A percentile compares a stretch with the other conserved stretches of the same genome.
These are phyloP conservation scores for Kryphioiulus occultus DNA, from an alignment of 2,888 invertebrate genomes.

Conservation along the genomic window DNA sequence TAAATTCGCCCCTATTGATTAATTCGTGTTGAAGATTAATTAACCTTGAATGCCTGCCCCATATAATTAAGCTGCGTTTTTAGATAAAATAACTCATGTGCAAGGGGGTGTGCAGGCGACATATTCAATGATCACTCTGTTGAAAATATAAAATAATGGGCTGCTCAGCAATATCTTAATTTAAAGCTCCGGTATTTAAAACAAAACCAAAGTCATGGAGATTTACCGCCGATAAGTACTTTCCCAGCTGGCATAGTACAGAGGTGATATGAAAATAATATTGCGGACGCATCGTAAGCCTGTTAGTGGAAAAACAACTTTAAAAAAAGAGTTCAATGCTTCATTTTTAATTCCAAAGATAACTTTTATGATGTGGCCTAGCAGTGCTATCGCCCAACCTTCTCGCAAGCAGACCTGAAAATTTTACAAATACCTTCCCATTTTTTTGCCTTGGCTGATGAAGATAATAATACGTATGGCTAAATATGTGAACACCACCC, in stretches of 20 bases:
- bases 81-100: neutral
- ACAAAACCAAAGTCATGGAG: neutral
- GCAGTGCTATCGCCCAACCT: conserved; percentile 31
- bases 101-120: neutral
- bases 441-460: neutral
- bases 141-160: neutral
- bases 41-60: neutral
- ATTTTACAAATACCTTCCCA: conserved; percentile 44
- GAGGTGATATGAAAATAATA: conserved; percentile 14
- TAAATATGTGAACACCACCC: conserved; percentile 49
- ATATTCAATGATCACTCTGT: neutral
- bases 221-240: neutral
- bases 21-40: neutral
- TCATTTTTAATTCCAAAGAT: conserved; percentile 41
- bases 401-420: neutral
- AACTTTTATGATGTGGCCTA: conserved; percentile 24
- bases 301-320: neutral
- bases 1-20: neutral
- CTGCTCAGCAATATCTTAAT: neutral
- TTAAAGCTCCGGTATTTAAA: neutral
- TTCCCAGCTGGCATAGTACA: neutral
- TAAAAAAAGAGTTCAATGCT: conserved; percentile 45
- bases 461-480: conserved; percentile 49
- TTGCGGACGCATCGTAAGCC: neutral
- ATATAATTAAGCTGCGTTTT: neutral